Conservation (phyloP, 1,140 invertebrate species). For the Cherax quadricarinatus region DNA sequence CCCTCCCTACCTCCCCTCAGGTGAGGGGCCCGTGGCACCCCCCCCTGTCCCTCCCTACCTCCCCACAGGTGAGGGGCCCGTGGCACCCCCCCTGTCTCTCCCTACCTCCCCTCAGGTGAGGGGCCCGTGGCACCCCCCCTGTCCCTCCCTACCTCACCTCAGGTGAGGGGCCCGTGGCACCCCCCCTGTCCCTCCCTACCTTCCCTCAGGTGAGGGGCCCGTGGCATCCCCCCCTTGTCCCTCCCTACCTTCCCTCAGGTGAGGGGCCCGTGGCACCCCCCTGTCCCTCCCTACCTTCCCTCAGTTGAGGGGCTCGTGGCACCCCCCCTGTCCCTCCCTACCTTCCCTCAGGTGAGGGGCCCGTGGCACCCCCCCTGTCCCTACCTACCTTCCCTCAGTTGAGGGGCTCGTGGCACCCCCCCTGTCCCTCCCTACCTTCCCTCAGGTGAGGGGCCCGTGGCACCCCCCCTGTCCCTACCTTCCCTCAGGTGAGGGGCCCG, state of each 20-base stretch:
- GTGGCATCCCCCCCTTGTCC: not conserved
- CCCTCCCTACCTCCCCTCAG: not conserved
- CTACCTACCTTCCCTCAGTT: not conserved
- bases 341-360: not conserved
- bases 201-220: not conserved
- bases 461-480: not conserved
- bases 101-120: not conserved
- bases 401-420: not conserved
- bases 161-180: not conserved
- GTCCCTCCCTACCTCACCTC: not conserved
- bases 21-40: not conserved
- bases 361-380: not conserved
- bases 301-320: not conserved
- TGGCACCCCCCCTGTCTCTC: not conserved
- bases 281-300: not conserved
- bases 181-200: not conserved
- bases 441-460: not conserved
- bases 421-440: not conserved
- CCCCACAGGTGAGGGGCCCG: not conserved
- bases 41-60: not conserved
- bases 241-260: not conserved
- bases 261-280: not conserved
- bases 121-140: not conserved
- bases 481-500: not conserved
- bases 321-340: not conserved